These are phyloP conservation scores for Platichthys flesus DNA, from an alignment of 2,113 vertebrate species.

Conservation along the genomic window DNA sequence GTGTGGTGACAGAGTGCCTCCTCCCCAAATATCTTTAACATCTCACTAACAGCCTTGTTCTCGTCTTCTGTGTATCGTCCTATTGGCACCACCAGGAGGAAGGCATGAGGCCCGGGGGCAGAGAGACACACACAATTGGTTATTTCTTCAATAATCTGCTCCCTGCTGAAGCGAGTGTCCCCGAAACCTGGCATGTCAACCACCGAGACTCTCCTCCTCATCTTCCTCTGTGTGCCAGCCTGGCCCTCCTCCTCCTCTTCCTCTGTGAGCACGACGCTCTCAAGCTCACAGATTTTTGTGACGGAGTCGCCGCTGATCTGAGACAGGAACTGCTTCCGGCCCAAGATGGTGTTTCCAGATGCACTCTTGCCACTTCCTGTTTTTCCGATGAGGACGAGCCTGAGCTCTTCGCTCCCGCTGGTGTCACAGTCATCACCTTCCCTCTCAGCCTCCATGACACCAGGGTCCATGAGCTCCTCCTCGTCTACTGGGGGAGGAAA, in stretches of 20 bases:
- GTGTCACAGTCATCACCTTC: neutral
- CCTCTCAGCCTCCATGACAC: slow-evolving; percentile 25
- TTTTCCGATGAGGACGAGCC: slow-evolving; percentile 81
- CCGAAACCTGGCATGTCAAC: slow-evolving; percentile 85
- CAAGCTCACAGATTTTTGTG: too few species aligned
- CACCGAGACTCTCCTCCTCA: slow-evolving; percentile 63
- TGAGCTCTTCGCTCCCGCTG: slow-evolving; percentile 60
- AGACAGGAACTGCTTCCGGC: too few species aligned
- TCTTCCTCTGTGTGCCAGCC: slow-evolving; percentile 4
- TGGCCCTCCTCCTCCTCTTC: slow-evolving; percentile 6
- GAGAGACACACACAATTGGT: slow-evolving; percentile 77
- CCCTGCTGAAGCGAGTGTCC: slow-evolving; percentile 73
- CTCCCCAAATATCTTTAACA: slow-evolving; percentile 76
- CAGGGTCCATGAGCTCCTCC: neutral
- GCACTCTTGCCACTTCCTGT: slow-evolving; percentile 76
- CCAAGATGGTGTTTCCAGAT: too few species aligned
- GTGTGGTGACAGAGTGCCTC: slow-evolving; percentile 75
- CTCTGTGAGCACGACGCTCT: slow-evolving; percentile 35
- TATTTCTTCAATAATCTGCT: slow-evolving; percentile 70
- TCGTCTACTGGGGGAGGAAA: slow-evolving; percentile 25
- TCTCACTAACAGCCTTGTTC: slow-evolving; percentile 58
- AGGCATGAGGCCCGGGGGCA: slow-evolving; percentile 80
- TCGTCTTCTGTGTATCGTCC: slow-evolving; percentile 79
- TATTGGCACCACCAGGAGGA: slow-evolving; percentile 80
- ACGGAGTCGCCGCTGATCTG: too few species aligned